phyloP scores from a whole-genome alignment of 64 coral and sea anemone genomes.

The Platygyra sinensis region DNA sequence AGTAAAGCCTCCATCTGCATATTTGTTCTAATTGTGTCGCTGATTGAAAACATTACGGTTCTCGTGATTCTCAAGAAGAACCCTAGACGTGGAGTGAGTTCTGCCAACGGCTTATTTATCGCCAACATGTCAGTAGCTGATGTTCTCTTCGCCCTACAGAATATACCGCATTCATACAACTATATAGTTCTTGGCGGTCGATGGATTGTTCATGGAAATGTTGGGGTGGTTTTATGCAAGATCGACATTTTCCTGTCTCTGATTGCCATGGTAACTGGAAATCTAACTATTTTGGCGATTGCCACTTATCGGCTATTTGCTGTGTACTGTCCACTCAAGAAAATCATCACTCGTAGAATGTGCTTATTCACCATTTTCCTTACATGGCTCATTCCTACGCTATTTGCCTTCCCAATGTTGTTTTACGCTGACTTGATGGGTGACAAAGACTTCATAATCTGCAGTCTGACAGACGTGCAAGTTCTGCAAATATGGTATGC shows the following conservation, averaged over 20 bases:
- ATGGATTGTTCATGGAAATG: background rate
- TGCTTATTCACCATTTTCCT: constrained; percentile 23
- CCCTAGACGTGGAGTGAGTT: background rate
- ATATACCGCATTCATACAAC: constrained; percentile 24
- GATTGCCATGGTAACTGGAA: constrained; percentile 21
- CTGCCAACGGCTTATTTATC: constrained; percentile 16
- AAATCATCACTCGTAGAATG: background rate
- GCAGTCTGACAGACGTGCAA: background rate
- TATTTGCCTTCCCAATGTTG: background rate
- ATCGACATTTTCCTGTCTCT: constrained; percentile 1
- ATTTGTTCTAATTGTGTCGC: background rate
- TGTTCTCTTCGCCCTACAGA: constrained; percentile 22
- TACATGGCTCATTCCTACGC: background rate
- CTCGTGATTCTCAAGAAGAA: background rate
- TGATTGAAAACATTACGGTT: constrained; percentile 11
- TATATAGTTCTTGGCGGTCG: background rate
- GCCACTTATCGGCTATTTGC: background rate
- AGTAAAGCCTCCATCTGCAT: constrained; percentile 7
- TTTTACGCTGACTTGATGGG: background rate
- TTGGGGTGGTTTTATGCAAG: constrained; percentile 23
- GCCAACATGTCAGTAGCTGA: constrained; percentile 31
- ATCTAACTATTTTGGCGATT: constrained; percentile 31
- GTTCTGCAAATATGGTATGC: background rate
- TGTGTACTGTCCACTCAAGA: background rate
- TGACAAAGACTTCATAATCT: background rate